Percentiles rank a stretch among this genome's conserved stretches.
Conservation (phyloP, 2,113 vertebrate genomes). For the Uria lomvia region DNA sequence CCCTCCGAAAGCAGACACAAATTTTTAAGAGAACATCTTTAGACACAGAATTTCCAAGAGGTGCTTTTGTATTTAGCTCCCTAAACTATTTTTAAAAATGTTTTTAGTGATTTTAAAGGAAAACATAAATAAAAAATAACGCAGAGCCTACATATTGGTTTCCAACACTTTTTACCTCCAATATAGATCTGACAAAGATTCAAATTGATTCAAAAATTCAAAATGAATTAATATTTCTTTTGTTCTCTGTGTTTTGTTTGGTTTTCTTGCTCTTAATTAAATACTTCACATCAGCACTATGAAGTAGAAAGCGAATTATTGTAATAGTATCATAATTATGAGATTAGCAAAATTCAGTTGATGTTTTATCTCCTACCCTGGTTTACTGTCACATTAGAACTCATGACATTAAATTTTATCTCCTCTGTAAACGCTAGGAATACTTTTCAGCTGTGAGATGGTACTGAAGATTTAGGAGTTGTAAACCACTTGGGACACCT, state of each 20-base stretch:
- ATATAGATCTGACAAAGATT: neutral
- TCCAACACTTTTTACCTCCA: neutral
- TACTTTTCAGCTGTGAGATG: neutral
- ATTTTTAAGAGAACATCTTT: neutral
- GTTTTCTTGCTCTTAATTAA: neutral
- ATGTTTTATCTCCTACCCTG: neutral
- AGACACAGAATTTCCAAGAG: neutral
- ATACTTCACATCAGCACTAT: neutral
- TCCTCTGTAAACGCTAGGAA: neutral
- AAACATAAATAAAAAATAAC: neutral
- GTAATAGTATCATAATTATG: neutral
- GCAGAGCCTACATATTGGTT: neutral
- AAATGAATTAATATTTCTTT: neutral
- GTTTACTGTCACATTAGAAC: neutral
- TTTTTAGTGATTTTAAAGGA: neutral
- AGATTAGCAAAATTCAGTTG: neutral
- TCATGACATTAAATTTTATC: neutral
- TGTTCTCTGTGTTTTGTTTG: neutral
- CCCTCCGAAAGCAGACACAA: neutral
- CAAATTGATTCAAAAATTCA: neutral
- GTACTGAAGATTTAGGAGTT: neutral
- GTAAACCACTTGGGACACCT: neutral
- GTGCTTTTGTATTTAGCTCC: neutral
- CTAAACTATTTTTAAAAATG: neutral
- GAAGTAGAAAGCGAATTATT: neutral